Conservation (phyloP, 2,113 vertebrate species). For the Shinisaurus crocodilurus region DNA sequence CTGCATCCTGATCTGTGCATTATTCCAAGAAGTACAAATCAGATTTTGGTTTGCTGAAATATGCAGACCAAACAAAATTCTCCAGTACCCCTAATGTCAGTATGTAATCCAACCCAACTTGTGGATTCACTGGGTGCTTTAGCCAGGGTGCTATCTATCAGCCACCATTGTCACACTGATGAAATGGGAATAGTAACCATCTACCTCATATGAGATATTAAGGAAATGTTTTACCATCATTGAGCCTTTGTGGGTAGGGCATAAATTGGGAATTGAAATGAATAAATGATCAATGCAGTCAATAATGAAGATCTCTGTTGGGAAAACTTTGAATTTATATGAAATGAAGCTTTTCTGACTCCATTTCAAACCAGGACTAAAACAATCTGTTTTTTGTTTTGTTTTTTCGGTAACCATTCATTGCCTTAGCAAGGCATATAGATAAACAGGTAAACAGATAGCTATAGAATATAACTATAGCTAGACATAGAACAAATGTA, state of each 20-base stretch:
- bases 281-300: not conserved
- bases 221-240: not conserved
- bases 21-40: no score
- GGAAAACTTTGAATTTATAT: slow-evolving; percentile 13
- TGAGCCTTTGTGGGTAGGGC: not conserved
- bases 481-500: not conserved
- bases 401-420: not conserved
- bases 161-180: not conserved
- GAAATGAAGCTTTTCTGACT: not conserved
- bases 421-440: not conserved
- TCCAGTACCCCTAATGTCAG: not conserved
- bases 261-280: not conserved
- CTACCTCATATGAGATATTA: not conserved
- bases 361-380: slow-evolving; percentile 36
- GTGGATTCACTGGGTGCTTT: not conserved
- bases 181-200: not conserved
- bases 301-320: not conserved
- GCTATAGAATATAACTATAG: not conserved
- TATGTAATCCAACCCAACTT: not conserved
- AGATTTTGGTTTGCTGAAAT: not conserved
- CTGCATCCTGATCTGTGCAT: no score
- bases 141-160: not conserved
- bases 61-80: not conserved
- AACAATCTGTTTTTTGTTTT: not conserved
- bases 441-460: not conserved